Evolutionary conservation across 64 coral and sea anemone species (phyloP), one percentile per base, ranked within the genome.

Genomic region (Stichodactyla helianthus): DNA sequence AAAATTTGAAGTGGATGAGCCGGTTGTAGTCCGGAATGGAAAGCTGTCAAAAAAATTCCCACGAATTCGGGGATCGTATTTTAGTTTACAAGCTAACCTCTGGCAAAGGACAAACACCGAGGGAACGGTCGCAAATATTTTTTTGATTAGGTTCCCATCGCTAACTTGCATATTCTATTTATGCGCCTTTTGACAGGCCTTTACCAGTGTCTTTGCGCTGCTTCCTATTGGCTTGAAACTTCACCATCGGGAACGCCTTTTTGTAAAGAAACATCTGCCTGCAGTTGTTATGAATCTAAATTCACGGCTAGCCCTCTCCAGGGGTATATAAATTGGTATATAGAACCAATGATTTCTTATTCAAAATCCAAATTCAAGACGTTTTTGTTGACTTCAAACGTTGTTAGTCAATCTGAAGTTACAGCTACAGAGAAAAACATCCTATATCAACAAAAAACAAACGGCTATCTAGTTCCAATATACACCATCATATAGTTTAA

Each of bases 131-230:
- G 11, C 26, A 74, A 74, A 74, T 74, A 74, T 28, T 74, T 31
- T 7, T 74, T 74, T 74, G 68, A 74, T 74, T 74, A 23, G 23
- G 68, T 74, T 74, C 23, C 23, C 25, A 74, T 26, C 23, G 68
- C 68, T 74, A 31, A 74, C 8, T 74, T 74, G 68, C n/a, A 35
- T 74, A 74, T 74, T 74, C 25, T 27, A 74, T 74, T 74, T 74
- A 28, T 74, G 68, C 68, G 68, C 25, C 68, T 74, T 74, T 74
- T 74, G 68, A 74, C 68, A 74, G 68, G 68, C 23, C 68, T 74
- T 31, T 74, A 23, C 68, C n/a, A 27, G 25, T 23, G 25, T 14
- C 10, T 74, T 74, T 74, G 27, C n/a, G 5, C 12, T 74, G 5
- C 25, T 31, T 31, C 68, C 68, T 26, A 74, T 74, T 74, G 68